Percentiles rank a stretch among this genome's conserved stretches.
phyloP scores from a whole-genome alignment of 2,797 vertebrate genomes.

The Enteromius thamalakanensis region DNA sequence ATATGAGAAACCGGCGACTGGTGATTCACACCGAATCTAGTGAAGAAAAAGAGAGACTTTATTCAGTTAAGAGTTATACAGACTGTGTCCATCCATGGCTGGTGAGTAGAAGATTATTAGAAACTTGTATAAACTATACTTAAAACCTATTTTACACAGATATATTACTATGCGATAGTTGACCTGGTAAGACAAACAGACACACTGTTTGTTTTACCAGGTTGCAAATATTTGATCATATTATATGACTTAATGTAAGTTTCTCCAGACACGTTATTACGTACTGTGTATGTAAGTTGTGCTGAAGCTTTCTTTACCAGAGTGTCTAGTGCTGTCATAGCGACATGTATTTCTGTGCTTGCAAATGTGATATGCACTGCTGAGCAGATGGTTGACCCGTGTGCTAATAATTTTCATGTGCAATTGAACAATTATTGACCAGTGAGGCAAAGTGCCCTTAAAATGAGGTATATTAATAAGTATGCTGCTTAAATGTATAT shows the following conservation, averaged over 20 bases:
- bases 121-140: background rate
- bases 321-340: constrained; percentile 29
- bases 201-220: constrained; percentile 6
- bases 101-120: constrained; percentile 63
- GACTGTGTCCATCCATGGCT: constrained; percentile 62
- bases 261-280: background rate
- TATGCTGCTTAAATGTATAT: background rate
- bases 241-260: constrained; percentile 12
- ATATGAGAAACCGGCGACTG: constrained; percentile 17
- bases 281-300: background rate
- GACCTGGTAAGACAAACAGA: constrained; percentile 16
- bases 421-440: constrained; percentile 34
- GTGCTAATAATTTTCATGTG: constrained; percentile 1
- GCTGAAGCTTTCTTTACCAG: background rate
- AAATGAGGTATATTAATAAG: background rate
- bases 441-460: constrained; percentile 4
- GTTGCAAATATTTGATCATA: constrained; percentile 33
- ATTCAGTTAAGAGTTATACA: constrained; percentile 23
- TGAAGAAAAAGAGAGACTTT: background rate
- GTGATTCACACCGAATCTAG: constrained; percentile 3
- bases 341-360: constrained; percentile 9
- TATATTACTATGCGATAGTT: constrained; percentile 10
- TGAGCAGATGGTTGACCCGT: constrained; percentile 27
- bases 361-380: constrained; percentile 7
- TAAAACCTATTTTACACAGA: constrained; percentile 12